Evolutionary conservation across 2,888 invertebrate species (phyloP), one percentile per base, ranked within the genome.

Genomic region (Keiferia lycopersicella): DNA sequence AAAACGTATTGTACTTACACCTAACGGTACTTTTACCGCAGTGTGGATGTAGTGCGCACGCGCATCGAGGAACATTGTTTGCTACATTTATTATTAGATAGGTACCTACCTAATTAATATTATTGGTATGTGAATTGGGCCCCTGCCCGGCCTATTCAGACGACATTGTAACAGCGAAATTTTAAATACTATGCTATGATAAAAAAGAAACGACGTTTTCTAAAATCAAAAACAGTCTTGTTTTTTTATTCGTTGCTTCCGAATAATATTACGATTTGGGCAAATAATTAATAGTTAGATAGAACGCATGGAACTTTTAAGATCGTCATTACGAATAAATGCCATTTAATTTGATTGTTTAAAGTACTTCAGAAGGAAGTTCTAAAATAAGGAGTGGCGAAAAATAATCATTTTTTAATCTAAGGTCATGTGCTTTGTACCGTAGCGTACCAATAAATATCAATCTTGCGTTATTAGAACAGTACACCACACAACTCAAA

Each of bases 1-100:
- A 78, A 75, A 73, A 69, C 67, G 71, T 69, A 77, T 75, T 76
- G 78, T 78, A 73, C n/a, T n/a, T 26, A 26, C 68, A 67, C 68
- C 60, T 63, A 74, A 73, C 76, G 73, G 75, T 73, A 69, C 69
- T 67, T 74, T 70, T 71, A 45, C n/a, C 4, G n/a, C 14, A 14
- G 45, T 14, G 48, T 48, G 18, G 2, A 18, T 48, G 2, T 16
- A 18, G 18, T 48, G 48, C 10, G 26, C 26, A 26, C 26, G 26
- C 26, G 26, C 30, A 20, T 3, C n/a, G 26, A 12, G 60, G 18
- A 45, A 48, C 45, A 48, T 10, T 16, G 26, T 56, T 26, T n/a
- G 14, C 56, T n/a, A n/a, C n/a, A 8, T n/a, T 56, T 2, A 22
- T 53, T 12, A 2, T 22, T 4, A 26, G n/a, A n/a, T n/a, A n/a